phyloP scores from a whole-genome alignment of 2,113 vertebrate species.

The Glareola pratincola region DNA sequence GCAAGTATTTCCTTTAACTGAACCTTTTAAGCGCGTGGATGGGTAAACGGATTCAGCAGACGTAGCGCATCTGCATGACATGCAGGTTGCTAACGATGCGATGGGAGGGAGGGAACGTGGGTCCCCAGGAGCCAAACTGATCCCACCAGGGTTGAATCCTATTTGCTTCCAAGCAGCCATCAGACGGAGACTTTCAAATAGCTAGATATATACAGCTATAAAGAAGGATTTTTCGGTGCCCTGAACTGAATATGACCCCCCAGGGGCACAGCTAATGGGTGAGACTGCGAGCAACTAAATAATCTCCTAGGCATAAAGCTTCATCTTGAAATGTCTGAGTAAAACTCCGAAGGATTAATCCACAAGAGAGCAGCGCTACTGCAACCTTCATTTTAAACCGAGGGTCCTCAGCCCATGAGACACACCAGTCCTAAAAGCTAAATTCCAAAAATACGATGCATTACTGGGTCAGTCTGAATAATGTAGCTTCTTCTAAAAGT shows the following conservation, averaged over 20 bases:
- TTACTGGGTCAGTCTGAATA: not conserved
- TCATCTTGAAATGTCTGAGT: not conserved
- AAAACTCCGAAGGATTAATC: not conserved
- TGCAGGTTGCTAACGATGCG: accelerated
- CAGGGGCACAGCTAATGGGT: not conserved
- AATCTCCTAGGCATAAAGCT: not conserved
- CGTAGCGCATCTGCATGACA: not conserved
- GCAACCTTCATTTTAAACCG: not conserved
- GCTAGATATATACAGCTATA: not conserved
- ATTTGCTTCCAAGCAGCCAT: not conserved
- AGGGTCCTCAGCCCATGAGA: not conserved
- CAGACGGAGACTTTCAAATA: not conserved
- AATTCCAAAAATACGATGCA: not conserved
- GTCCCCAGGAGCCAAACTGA: not conserved
- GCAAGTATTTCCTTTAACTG: not conserved
- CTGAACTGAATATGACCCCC: not conserved
- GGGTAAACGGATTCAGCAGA: not conserved
- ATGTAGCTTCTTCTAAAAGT: not conserved
- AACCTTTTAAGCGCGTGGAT: not conserved
- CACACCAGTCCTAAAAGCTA: not conserved
- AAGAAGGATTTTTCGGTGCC: not conserved
- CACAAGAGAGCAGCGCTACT: not conserved
- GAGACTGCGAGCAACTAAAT: not conserved
- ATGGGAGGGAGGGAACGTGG: not conserved
- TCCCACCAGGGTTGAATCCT: not conserved